Conservation (phyloP, 2,888 invertebrate genomes). For the Theristus sp. region DNA sequence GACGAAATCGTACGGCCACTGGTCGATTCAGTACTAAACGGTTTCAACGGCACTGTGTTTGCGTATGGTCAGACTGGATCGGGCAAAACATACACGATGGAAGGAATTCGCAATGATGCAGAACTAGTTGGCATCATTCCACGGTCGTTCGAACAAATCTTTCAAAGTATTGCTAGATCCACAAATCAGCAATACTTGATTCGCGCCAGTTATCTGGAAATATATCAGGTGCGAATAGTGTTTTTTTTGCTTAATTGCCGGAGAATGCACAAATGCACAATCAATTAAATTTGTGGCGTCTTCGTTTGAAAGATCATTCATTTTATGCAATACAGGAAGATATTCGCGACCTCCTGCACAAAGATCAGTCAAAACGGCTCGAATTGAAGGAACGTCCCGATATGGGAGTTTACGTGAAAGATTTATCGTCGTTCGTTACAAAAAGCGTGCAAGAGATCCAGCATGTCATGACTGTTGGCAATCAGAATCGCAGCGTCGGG, state of each 20-base stretch:
- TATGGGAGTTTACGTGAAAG: constrained; percentile 76
- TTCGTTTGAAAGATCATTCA: no score
- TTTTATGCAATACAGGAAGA: constrained; percentile 35
- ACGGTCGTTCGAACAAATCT: constrained; percentile 88
- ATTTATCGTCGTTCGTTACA: constrained; percentile 66
- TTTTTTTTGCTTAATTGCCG: no score
- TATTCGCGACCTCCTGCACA: constrained; percentile 47
- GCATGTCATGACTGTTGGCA: constrained; percentile 76
- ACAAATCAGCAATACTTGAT: constrained; percentile 79
- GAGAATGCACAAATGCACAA: no score
- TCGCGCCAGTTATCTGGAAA: constrained; percentile 85
- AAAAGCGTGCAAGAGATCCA: constrained; percentile 82
- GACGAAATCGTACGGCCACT: constrained; percentile 86
- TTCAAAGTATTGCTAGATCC: constrained; percentile 74
- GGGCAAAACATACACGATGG: constrained; percentile 55
- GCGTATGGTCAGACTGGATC: constrained; percentile 98
- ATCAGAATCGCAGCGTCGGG: constrained; percentile 78
- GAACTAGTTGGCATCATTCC: constrained; percentile 73
- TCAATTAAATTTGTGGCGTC: no score
- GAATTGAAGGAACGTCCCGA: constrained; percentile 58
- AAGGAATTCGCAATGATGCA: constrained; percentile 43
- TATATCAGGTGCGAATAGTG: constrained; percentile 42
- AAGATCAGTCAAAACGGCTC: constrained; percentile 44
- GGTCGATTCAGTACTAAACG: constrained; percentile 81
- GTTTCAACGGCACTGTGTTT: constrained; percentile 97